Base-by-base conservation (phyloP, 2,888 invertebrate species). In the Helicoverpa assulta region DNA sequence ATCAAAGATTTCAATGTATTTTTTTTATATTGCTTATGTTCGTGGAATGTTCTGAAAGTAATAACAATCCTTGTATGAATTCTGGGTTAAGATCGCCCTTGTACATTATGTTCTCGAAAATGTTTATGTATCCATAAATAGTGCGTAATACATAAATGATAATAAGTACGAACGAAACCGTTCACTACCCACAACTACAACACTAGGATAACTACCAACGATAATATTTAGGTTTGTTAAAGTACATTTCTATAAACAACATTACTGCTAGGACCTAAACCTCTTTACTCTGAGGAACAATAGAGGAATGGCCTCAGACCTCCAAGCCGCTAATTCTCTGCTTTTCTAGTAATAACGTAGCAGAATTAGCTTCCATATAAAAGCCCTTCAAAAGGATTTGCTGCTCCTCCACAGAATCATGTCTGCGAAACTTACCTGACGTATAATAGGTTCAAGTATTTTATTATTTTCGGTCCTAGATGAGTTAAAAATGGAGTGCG, bases 381-480 rank as follows among this genome's bases (percentile, higher is more conserved):
- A 51, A 37, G 40, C 29, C 18, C 67, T 67, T 67, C 21, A 63
- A 21, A 61, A 51, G n/a, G 54, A 67, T 73, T 64, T 12, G 16
- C 43, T 53, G 33, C 37, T 26, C 16, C 19, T 57, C 7, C 14
- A 29, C 33, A 57, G 26, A 56, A 56, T 59, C n/a, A 1, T 40
- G 57, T 66, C 62, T 67, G 43, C 21, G 51, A 54, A 54, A 18
- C 47, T 40, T 52, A 73, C 10, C 56, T 76, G 47, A 56, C 19
- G 18, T 47, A 64, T 50, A 53, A 54, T 54, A 75, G 19, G 26
- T 71, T 54, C 53, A 65, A 71, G 65, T 64, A 61, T 61, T 54
- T 61, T 29, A 55, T 52, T 58, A 64, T 40, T 54, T 61, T 58
- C 0, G 2, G 16, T n/a, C 29, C 10, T 53, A 33, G 56, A 60